These are phyloP conservation scores for Rousettus madagascariensis DNA, from an alignment of 2,797 vertebrate genomes.

Conservation along the genomic window DNA sequence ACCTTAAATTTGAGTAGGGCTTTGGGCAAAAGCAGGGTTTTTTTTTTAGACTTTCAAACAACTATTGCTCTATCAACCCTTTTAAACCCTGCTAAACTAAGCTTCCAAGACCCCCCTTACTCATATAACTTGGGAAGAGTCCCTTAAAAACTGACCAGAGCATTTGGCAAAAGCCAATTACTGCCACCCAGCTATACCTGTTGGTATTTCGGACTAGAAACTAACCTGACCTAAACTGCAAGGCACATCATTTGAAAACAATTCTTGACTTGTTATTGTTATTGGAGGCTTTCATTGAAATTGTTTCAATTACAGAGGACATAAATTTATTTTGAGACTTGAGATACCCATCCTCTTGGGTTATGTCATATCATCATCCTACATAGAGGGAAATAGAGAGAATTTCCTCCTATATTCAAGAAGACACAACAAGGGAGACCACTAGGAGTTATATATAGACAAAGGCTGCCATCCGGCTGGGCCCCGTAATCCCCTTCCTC, in stretches of 20 bases:
- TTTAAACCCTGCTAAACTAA: neutral
- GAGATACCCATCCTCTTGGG: neutral
- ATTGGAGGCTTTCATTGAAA: neutral
- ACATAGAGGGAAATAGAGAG: neutral
- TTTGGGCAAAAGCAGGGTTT: neutral
- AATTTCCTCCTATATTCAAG: neutral
- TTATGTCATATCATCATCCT: neutral
- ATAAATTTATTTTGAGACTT: neutral
- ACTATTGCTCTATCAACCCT: neutral
- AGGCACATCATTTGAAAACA: neutral
- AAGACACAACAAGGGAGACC: neutral
- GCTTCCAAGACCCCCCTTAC: neutral
- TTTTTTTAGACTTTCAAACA: neutral
- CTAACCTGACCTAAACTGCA: neutral
- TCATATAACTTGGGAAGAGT: neutral
- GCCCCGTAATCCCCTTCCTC: neutral
- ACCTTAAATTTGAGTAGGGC: neutral
- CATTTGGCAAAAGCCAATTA: neutral
- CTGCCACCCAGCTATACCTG: neutral
- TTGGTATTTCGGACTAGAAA: neutral
- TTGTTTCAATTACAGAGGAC: neutral
- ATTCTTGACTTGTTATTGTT: neutral
- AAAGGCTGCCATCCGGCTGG: neutral
- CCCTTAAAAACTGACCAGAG: neutral
- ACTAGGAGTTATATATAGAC: neutral